Conservation (phyloP, 2,888 invertebrate genomes). For the Xestia ashworthii region DNA sequence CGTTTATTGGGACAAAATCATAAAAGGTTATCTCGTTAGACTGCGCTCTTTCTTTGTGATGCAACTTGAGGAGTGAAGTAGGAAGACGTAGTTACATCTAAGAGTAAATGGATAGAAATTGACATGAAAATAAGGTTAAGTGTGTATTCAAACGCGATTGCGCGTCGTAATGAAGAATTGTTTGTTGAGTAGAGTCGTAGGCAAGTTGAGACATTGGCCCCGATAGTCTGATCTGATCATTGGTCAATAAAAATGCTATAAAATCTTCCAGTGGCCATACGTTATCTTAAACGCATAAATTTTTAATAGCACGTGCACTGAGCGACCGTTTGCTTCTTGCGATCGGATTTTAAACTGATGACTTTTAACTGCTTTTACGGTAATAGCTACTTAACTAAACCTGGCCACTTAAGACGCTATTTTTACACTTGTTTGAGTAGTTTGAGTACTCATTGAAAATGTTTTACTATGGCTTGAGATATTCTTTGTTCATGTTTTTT, state of each 20-base stretch:
- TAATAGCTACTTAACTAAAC: constrained; percentile 86
- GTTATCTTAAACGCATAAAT: constrained; percentile 87
- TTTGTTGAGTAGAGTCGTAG: constrained; percentile 78
- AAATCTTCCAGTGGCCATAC: constrained; percentile 83
- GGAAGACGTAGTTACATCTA: constrained; percentile 8
- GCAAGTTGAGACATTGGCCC: constrained; percentile 76
- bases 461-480: constrained; percentile 40
- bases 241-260: constrained; percentile 86
- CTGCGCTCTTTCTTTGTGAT: constrained; percentile 12
- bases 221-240: constrained; percentile 82
- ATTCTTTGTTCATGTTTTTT: background rate
- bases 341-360: constrained; percentile 88
- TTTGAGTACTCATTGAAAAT: constrained; percentile 49
- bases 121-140: constrained; percentile 53
- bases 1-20: constrained; percentile 37
- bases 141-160: constrained; percentile 41
- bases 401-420: constrained; percentile 79
- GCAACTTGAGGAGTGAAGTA: constrained; percentile 20
- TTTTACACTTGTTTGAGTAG: constrained; percentile 59
- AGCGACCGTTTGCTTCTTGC: constrained; percentile 78
- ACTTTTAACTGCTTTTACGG: constrained; percentile 83
- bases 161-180: constrained; percentile 70
- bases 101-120: constrained; percentile 16
- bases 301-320: constrained; percentile 84
- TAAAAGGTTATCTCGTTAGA: constrained; percentile 26